Evolutionary conservation across 2,113 vertebrate species (phyloP).

Genomic region (Anthoscopus minutus): DNA sequence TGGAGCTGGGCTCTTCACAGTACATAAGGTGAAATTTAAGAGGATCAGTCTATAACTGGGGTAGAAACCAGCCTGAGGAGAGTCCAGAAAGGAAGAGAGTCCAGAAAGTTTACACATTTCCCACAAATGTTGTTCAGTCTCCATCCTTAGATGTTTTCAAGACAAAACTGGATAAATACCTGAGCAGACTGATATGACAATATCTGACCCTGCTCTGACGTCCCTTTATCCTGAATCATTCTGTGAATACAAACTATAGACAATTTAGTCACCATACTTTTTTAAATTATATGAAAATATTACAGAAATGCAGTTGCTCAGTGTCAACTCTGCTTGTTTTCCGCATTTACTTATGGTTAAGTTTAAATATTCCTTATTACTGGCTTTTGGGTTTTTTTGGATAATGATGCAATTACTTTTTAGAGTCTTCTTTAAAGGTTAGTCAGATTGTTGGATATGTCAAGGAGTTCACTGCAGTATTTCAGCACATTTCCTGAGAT

Average conservation of each 20-base stretch:
- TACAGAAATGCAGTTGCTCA: background rate
- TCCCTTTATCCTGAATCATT: background rate
- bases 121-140: background rate
- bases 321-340: background rate
- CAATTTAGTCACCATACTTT: background rate
- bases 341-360: background rate
- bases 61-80: background rate
- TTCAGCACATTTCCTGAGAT: background rate
- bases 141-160: background rate
- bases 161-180: background rate
- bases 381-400: background rate
- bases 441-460: background rate
- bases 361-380: background rate
- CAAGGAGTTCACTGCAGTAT: background rate
- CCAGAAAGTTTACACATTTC: background rate
- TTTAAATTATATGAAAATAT: background rate
- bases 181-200: background rate
- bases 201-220: background rate
- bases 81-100: background rate
- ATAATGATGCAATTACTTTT: background rate
- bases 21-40: background rate
- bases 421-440: background rate
- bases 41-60: background rate
- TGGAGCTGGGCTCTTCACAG: background rate
- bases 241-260: background rate